phyloP scores from a whole-genome alignment of 1,140 invertebrate species.

The Drosophila asahinai region DNA sequence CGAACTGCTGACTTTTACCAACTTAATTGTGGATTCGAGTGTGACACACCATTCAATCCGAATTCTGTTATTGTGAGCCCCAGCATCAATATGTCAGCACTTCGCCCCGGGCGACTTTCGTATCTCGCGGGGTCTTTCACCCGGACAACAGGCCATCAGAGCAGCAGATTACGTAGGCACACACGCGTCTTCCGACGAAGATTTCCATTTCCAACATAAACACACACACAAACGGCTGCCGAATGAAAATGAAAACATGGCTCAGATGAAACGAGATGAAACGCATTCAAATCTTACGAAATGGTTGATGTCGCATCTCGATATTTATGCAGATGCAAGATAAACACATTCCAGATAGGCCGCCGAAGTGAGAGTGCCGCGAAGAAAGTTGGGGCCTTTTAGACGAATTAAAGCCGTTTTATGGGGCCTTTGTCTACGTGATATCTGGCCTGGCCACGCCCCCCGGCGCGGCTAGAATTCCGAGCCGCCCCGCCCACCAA shows the following conservation, averaged over 20 bases:
- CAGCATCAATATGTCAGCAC: slow-evolving; percentile 39
- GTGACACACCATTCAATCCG: slow-evolving; percentile 33
- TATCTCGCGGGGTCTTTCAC: slow-evolving; percentile 42
- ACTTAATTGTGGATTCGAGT: slow-evolving; percentile 49
- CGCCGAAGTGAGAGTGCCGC: slow-evolving; percentile 62
- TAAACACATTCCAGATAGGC: slow-evolving; percentile 65
- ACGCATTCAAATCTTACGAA: slow-evolving; percentile 59
- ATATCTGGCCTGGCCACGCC: slow-evolving; percentile 44
- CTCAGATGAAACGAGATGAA: slow-evolving; percentile 40
- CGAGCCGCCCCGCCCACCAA: slow-evolving; percentile 44
- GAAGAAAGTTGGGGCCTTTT: slow-evolving; percentile 65
- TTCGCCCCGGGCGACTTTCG: slow-evolving; percentile 38
- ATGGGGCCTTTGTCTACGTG: slow-evolving; percentile 31
- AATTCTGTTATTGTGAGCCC: slow-evolving; percentile 28
- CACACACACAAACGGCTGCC: not conserved
- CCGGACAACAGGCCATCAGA: not conserved
- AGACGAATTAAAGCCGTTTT: slow-evolving; percentile 6
- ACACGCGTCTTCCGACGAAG: slow-evolving; percentile 35
- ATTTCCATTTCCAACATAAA: slow-evolving; percentile 44
- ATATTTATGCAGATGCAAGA: slow-evolving; percentile 69
- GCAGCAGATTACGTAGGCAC: slow-evolving; percentile 66
- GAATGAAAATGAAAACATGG: slow-evolving; percentile 45
- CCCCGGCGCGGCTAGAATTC: slow-evolving; percentile 58
- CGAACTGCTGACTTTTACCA: slow-evolving; percentile 42
- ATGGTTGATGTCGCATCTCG: slow-evolving; percentile 59